Conservation (phyloP, 2,113 vertebrate genomes). For the Paramormyrops kingsleyae region DNA sequence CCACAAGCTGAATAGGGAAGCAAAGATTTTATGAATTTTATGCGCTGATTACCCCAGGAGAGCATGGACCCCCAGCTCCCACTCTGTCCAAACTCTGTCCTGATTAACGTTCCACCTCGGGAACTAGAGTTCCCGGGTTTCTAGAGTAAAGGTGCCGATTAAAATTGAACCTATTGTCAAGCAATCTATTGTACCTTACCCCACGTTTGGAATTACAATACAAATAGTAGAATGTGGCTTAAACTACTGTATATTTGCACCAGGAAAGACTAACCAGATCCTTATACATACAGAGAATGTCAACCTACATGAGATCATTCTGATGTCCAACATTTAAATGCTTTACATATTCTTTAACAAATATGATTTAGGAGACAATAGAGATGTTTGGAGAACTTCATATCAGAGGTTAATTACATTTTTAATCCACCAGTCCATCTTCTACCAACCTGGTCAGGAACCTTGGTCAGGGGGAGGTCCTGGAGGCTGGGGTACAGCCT, state of each 20-base stretch:
- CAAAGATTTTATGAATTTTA: neutral
- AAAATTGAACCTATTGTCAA: neutral
- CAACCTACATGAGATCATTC: neutral
- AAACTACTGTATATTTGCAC: neutral
- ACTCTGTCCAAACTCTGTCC: neutral
- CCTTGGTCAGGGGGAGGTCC: neutral
- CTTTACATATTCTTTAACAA: neutral
- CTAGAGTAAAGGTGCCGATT: neutral
- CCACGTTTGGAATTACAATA: neutral
- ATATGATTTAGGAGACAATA: neutral
- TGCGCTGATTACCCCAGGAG: neutral
- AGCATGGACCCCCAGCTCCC: neutral
- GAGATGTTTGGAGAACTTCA: neutral
- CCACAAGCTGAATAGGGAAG: neutral
- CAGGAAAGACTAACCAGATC: neutral
- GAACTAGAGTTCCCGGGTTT: neutral
- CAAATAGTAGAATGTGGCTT: neutral
- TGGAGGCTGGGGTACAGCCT: neutral
- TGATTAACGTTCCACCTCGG: neutral
- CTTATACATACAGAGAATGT: neutral
- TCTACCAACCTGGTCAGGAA: neutral
- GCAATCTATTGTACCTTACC: neutral
- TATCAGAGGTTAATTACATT: neutral
- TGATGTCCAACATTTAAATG: neutral
- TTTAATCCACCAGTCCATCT: neutral